Percentiles rank a stretch among this genome's conserved stretches.
Conservation (phyloP, 2,888 invertebrate species). For the Macrosoma leucophasiata region DNA sequence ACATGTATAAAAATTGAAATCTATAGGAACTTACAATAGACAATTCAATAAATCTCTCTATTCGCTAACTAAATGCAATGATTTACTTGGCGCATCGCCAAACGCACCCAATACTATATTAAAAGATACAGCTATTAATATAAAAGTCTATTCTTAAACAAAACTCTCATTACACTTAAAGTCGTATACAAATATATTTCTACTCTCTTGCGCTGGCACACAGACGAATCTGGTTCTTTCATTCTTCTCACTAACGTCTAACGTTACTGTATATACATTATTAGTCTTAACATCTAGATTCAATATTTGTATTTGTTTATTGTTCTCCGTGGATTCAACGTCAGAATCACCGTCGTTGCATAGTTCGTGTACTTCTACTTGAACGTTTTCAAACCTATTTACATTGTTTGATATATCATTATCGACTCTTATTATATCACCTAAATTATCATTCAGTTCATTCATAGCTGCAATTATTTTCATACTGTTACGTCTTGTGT, state of each 20-base stretch:
- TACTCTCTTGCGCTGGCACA: constrained; percentile 57
- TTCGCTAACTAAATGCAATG: constrained; percentile 38
- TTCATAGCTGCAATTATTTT: constrained; percentile 60
- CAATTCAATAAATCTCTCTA: constrained; percentile 18
- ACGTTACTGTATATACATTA: constrained; percentile 67
- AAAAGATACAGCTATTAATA: constrained; percentile 9
- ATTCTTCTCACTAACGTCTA: constrained; percentile 57
- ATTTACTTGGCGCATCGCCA: constrained; percentile 41
- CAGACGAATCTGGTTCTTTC: constrained; percentile 64
- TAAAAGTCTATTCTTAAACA: constrained; percentile 38
- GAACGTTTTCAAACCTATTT: constrained; percentile 32
- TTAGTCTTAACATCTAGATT: constrained; percentile 70
- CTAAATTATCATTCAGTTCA: constrained; percentile 40
- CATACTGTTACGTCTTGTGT: constrained; percentile 69
- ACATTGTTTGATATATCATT: constrained; percentile 17
- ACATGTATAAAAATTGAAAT: constrained; percentile 28
- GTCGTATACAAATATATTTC: constrained; percentile 72
- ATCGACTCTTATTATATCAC: constrained; percentile 25
- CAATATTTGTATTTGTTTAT: constrained; percentile 72
- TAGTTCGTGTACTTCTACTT: constrained; percentile 46
- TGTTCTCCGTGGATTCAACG: constrained; percentile 55
- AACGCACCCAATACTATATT: constrained; percentile 25
- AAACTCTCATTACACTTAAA: constrained; percentile 70
- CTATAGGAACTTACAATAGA: constrained; percentile 27
- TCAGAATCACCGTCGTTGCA: constrained; percentile 32